These are phyloP conservation scores for Baccha elongata DNA, from an alignment of 2,888 invertebrate genomes.

Conservation along the genomic window DNA sequence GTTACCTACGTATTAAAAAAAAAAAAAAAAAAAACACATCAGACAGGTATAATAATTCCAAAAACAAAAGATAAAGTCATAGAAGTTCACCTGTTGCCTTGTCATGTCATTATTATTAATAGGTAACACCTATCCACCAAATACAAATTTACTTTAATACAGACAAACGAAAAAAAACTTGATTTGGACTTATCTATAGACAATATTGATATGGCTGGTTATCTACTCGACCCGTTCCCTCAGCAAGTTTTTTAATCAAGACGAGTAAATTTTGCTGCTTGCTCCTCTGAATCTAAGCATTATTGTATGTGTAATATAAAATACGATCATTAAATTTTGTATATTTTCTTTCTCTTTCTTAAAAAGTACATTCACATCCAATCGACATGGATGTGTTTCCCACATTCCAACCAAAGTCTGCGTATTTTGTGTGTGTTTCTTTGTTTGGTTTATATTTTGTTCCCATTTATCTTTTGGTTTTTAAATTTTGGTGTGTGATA, in stretches of 20 bases:
- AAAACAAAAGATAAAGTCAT: slow-evolving; percentile 27
- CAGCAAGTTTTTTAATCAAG: slow-evolving; percentile 8
- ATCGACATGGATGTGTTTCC: slow-evolving; percentile 43
- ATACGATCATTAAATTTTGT: slow-evolving; percentile 56
- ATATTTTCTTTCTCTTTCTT: slow-evolving; percentile 34
- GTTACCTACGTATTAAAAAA: too few relatives aligned
- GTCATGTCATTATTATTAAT: slow-evolving; percentile 52
- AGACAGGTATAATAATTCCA: slow-evolving; percentile 13
- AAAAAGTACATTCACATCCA: background rate
- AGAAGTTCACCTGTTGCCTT: slow-evolving; percentile 65
- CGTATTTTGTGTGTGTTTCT: slow-evolving; percentile 40
- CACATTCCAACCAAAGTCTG: slow-evolving; percentile 66
- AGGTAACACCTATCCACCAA: background rate
- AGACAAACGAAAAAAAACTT: slow-evolving; percentile 5
- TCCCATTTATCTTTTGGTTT: slow-evolving; percentile 26
- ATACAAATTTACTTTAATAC: background rate
- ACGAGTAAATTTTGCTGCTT: too few relatives aligned
- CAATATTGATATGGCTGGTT: slow-evolving; percentile 54
- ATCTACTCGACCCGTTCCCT: slow-evolving; percentile 21
- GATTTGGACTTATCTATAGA: slow-evolving; percentile 22
- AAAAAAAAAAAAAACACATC: slow-evolving; percentile 11
- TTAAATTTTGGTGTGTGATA: slow-evolving; percentile 53
- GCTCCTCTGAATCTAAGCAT: slow-evolving; percentile 9
- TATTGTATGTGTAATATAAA: slow-evolving; percentile 51
- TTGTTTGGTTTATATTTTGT: slow-evolving; percentile 41